These are phyloP conservation scores for Chaetura pelagica DNA, from an alignment of 2,113 vertebrate species.

Conservation along the genomic window DNA sequence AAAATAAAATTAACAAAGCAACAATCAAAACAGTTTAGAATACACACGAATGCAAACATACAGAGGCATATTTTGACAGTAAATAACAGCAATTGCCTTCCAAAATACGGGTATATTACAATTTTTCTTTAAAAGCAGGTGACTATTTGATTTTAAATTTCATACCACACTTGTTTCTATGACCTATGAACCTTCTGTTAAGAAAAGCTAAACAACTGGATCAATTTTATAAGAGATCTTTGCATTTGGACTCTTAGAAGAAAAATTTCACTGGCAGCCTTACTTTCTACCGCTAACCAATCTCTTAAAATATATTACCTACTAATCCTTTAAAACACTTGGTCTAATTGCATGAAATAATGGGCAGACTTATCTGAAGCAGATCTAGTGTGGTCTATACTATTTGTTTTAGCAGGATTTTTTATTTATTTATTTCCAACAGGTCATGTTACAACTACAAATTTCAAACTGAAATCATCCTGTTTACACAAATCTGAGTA, in stretches of 20 bases:
- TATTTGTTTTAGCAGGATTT: background rate
- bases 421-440: background rate
- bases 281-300: background rate
- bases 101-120: background rate
- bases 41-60: background rate
- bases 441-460: background rate
- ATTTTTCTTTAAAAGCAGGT: slow-evolving; percentile 24
- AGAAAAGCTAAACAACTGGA: slow-evolving; percentile 21
- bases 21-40: background rate
- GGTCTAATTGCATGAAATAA: background rate
- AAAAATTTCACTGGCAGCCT: background rate
- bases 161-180: slow-evolving; percentile 12
- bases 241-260: background rate
- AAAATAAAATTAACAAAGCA: background rate
- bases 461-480: background rate
- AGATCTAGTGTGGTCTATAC: background rate
- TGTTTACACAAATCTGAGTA: background rate
- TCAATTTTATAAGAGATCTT: slow-evolving; percentile 25
- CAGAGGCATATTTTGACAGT: background rate
- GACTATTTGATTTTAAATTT: slow-evolving; percentile 13
- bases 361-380: background rate
- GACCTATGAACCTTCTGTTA: slow-evolving; percentile 1
- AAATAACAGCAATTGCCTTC: background rate
- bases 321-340: slow-evolving; percentile 21
- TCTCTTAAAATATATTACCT: background rate